Evolutionary conservation across 37 sponge, comb jelly and placozoan species (phyloP), one percentile per base, ranked within the genome.

Genomic region (Mnemiopsis leidyi): DNA sequence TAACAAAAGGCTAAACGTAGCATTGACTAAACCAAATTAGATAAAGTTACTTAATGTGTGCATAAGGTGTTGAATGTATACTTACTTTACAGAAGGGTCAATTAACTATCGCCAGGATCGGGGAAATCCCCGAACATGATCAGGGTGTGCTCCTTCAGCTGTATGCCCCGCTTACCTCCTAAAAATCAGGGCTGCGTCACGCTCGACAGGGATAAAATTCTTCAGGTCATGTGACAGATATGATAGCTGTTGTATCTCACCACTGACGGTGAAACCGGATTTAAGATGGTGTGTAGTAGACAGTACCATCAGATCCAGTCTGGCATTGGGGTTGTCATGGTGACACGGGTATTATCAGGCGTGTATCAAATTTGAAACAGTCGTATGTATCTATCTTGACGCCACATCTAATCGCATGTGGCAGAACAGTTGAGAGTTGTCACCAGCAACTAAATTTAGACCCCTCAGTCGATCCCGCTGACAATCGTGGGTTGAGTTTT

Each of bases 21-120:
- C 79, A 0, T 28, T 85, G 90, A 26, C 90, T 85, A 85, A 85
- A 85, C 61, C 90, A 85, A 85, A 85, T 85, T 85, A 85, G 90
- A 85, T 85, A 85, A 85, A 38, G 61, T 85, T 85, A 85, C 90
- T 33, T 85, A 77, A 34, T 34, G 36, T 77, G 34, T 16, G 79
- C 36, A 26, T 34, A 77, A 16, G 16, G 9, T 34, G 32, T 26
- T 77, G 20, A 34, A 77, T 77, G 36, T 18, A 32, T 77, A 77
- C 32, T 29, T 77, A 77, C 79, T 77, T 77, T 32, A 77, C 35
- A 34, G 23, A 13, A 13, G 20, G 79, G 79, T 77, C 79, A 77
- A 77, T 77, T 77, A 77, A 32, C 79, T 16, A 25, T 77, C 20
- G 32, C 61, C 13, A 5, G 13, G 61, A 48, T 48, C 13, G 13